Evolutionary conservation across 2,888 invertebrate genomes (phyloP), one percentile per base, ranked within the genome.

Genomic region (Venusia cambrica): DNA sequence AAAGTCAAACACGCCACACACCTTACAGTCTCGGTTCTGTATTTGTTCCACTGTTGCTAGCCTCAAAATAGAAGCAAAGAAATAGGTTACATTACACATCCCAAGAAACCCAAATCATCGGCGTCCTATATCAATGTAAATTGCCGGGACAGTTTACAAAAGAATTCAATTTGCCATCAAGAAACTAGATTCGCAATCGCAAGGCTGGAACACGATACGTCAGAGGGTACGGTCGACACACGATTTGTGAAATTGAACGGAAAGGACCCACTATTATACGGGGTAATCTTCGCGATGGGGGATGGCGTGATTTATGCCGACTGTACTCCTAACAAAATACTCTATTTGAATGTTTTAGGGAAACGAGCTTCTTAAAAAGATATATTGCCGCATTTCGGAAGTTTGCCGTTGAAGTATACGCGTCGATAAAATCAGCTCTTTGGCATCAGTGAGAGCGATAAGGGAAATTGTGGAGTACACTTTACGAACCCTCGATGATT

Each of bases 181-280:
- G 50, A 62, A 54, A 58, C 57, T 56, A 57, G 59, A 65, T 61
- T 61, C 51, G 51, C 51, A 47, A 45, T 61, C 51, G 51, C 51
- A 47, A 45, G 56, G 54, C 48, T 48, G 58, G 54, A 62, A 57
- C 51, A 55, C 60, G 67, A 72, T 73, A 71, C 66, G 63, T 66
- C 73, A 66, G 58, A 53, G 49, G 57, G 58, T 40, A 45, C 49
- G 45, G 42, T 32, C 37, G 47, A 58, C 55, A 65, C 63, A 62
- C 64, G 72, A 72, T 74, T 71, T 74, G 61, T 60, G 67, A 73
- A 73, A 73, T 73, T 72, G 71, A 72, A 73, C 72, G 73, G 72
- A 73, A 52, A 69, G 61, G 68, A 60, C 60, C 55, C 54, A 61
- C 71, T 66, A 71, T 69, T 68, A 69, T 62, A 63, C 54, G 44